Percentiles rank a stretch among this genome's conserved stretches.
Evolutionary conservation across 1,140 invertebrate species (phyloP).

Genomic region (Phenacoccus solenopsis): DNA sequence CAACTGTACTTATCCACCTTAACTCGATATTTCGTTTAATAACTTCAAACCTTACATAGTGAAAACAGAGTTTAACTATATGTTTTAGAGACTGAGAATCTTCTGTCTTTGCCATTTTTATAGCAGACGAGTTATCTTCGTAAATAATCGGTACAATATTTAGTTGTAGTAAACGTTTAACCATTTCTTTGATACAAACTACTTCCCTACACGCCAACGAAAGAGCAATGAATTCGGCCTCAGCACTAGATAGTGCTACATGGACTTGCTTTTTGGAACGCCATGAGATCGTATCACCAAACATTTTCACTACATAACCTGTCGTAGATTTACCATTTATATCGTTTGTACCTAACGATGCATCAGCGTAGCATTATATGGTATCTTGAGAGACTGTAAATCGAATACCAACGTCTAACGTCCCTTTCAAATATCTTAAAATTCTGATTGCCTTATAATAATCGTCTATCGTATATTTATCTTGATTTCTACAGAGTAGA

Average conservation of each 20-base stretch:
- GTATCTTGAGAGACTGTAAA: constrained; percentile 17
- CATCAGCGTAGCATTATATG: constrained; percentile 24
- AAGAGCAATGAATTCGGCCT: constrained; percentile 33
- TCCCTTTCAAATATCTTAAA: constrained; percentile 23
- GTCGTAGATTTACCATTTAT: constrained; percentile 23
- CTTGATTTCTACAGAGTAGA: constrained; percentile 22
- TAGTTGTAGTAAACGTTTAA: neutral
- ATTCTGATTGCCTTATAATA: constrained; percentile 19
- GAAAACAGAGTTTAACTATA: neutral
- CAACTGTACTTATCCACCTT: neutral
- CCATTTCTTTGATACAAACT: constrained; percentile 27
- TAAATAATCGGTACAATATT: neutral
- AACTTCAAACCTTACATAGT: neutral
- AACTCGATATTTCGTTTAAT: neutral
- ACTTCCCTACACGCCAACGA: constrained; percentile 27
- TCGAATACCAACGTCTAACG: constrained; percentile 19
- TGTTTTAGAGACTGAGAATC: neutral
- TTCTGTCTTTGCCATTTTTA: neutral
- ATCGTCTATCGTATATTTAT: constrained; percentile 16
- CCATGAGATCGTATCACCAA: constrained; percentile 29
- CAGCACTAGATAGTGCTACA: constrained; percentile 30
- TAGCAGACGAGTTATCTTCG: neutral
- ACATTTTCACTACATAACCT: constrained; percentile 25
- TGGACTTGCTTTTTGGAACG: constrained; percentile 28
- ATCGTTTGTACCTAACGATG: constrained; percentile 20